Evolutionary conservation across 2,888 invertebrate species (phyloP).

Genomic region (Tetramorium bicarinatum): DNA sequence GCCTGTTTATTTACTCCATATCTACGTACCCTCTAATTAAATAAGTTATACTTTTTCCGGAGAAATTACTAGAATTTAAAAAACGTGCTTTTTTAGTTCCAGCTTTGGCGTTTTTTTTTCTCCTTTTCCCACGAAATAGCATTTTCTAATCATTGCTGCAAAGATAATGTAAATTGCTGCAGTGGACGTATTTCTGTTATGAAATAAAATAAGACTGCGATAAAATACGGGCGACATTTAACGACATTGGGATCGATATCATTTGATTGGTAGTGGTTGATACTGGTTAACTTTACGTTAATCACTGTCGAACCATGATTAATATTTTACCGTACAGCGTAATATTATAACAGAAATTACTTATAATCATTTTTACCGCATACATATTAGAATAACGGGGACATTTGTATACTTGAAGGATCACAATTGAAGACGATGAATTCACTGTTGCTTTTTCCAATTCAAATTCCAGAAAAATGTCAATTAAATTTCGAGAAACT

Average conservation of each 20-base stretch:
- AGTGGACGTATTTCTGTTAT: not conserved
- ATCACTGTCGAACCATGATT: not conserved
- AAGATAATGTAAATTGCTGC: not conserved
- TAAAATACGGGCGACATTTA: not conserved
- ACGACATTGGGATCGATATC: not conserved
- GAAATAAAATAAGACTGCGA: not conserved
- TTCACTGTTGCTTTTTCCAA: not conserved
- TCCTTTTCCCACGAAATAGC: not conserved
- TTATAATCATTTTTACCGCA: not conserved
- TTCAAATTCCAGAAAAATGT: not conserved
- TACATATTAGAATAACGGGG: not conserved
- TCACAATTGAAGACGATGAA: not conserved
- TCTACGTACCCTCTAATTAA: not conserved
- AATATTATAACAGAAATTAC: conserved; percentile 32
- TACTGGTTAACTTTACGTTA: conserved; percentile 16
- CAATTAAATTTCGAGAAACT: not conserved
- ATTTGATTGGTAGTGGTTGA: not conserved
- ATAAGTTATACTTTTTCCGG: not conserved
- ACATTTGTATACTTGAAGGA: not conserved
- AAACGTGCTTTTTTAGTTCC: not conserved
- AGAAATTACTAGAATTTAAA: not conserved
- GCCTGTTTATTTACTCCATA: not conserved
- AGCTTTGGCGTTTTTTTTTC: not conserved
- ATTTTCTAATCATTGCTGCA: not conserved
- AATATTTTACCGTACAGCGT: not conserved